These are phyloP conservation scores for Corythornis madagascariensis DNA, from an alignment of 2,113 vertebrate genomes.

Conservation along the genomic window DNA sequence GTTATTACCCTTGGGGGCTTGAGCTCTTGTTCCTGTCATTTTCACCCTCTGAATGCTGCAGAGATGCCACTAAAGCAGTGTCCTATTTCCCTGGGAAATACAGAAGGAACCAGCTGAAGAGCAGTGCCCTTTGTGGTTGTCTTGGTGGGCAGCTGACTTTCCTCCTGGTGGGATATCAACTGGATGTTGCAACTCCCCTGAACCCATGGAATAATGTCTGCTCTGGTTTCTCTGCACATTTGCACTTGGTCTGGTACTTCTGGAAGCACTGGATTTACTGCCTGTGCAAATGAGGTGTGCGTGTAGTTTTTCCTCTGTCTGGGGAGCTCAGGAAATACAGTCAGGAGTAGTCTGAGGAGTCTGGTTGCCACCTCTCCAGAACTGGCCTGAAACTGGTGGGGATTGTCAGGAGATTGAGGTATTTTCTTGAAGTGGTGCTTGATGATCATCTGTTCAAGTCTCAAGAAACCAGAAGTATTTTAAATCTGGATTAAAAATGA, in stretches of 20 bases:
- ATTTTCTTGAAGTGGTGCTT: background rate
- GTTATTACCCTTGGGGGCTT: background rate
- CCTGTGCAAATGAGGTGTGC: slow-evolving; percentile 28
- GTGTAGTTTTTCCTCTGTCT: background rate
- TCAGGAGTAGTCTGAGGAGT: background rate
- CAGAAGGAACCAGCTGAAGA: background rate
- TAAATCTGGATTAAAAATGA: background rate
- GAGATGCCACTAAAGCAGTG: background rate
- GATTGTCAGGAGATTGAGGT: background rate
- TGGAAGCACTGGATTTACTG: slow-evolving; percentile 50
- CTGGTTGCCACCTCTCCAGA: background rate
- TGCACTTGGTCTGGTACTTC: slow-evolving; percentile 50
- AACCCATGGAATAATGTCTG: background rate
- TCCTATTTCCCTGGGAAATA: background rate
- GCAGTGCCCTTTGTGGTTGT: background rate
- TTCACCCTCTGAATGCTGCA: background rate
- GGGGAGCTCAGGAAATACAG: background rate
- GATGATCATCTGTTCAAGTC: background rate
- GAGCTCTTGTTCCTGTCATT: background rate
- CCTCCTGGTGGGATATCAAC: background rate
- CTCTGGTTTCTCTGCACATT: background rate
- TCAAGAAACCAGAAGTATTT: background rate
- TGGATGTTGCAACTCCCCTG: background rate
- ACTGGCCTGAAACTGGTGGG: background rate
- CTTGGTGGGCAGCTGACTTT: background rate